Evolutionary conservation across 2,888 invertebrate species (phyloP), one percentile per base, ranked within the genome.

Genomic region (Fissipunctia ypsillon): DNA sequence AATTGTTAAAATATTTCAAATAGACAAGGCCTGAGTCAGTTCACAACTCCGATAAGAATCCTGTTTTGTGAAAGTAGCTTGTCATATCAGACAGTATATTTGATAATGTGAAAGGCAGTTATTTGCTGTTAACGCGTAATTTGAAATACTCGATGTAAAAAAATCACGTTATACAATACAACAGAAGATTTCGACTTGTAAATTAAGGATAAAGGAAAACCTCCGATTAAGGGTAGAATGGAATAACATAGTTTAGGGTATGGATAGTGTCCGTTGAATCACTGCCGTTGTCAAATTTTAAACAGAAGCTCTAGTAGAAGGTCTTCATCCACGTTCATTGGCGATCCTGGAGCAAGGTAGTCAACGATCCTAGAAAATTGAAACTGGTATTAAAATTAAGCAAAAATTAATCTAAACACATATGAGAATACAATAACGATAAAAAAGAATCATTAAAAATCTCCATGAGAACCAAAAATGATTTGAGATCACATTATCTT

Each of bases 301-400:
- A 96, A 96, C 88, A 96, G 91, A 87, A 96, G 93, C 88, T 96
- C 96, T 81, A 96, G 93, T 73, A 96, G 93, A 69, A 96, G 90
- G 66, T 96, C 95, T 87, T 96, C 96, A 81, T 96, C 96, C 80
- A 95, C 96, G 85, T 95, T 95, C 96, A 96, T 94, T 79, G 96
- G 96, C 80, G 96, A 95, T 89, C 93, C 92, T 61, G 96, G 96
- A 85, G 96, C 94, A 90, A 96, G 90, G 87, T 96, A 96, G 89
- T 96, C 93, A 88, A 96, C 93, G 85, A 94, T 93, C 91, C 96
- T 95, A 54, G 43, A 76, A 75, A 45, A 66, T 56, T 28, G 0
- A 71, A 69, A 45, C 7, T 0, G 6, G n/a, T 12, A 69, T 77
- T 75, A 66, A 12, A 41, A 61, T 54, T 7, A 16, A 2, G 2